A percentile compares a stretch with the other conserved stretches of the same genome.
Conservation (phyloP, 2,797 vertebrate species). For the Gymnothorax reevesii region DNA sequence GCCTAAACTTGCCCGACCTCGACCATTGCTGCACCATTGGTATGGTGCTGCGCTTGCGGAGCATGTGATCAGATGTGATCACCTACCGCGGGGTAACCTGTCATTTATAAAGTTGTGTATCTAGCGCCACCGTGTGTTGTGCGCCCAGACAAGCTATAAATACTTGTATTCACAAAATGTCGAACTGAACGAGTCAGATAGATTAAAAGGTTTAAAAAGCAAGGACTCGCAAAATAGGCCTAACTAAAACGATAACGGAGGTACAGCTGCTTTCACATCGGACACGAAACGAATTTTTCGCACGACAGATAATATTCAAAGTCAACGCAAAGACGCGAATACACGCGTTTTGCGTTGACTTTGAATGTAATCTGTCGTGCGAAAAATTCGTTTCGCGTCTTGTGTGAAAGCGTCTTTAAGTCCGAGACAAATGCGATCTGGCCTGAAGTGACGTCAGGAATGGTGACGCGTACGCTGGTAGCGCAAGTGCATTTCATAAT, state of each 20-base stretch:
- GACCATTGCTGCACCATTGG: too few species aligned
- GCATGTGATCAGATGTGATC: too few species aligned
- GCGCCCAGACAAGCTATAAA: not conserved
- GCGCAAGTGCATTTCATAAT: conserved; percentile 59
- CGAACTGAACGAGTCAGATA: not conserved
- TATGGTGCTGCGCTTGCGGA: too few species aligned
- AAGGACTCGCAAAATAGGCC: not conserved
- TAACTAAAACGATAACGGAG: too few species aligned
- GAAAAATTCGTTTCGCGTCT: too few species aligned
- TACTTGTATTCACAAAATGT: not conserved
- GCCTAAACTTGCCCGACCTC: too few species aligned
- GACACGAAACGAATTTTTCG: too few species aligned
- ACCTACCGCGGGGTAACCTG: not conserved
- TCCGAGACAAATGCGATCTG: not conserved
- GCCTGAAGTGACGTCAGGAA: conserved; percentile 49
- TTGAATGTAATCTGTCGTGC: too few species aligned
- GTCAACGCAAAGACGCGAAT: too few species aligned
- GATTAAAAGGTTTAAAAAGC: not conserved
- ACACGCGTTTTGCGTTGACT: too few species aligned
- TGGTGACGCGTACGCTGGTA: conserved; percentile 61
- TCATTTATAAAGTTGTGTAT: not conserved
- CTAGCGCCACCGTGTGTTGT: conserved; percentile 7
- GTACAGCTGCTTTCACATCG: too few species aligned
- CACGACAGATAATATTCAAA: too few species aligned
- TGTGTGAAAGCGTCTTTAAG: not conserved